Base-by-base conservation (phyloP, 2,113 vertebrate genomes). In the Amphilophus citrinellus region DNA sequence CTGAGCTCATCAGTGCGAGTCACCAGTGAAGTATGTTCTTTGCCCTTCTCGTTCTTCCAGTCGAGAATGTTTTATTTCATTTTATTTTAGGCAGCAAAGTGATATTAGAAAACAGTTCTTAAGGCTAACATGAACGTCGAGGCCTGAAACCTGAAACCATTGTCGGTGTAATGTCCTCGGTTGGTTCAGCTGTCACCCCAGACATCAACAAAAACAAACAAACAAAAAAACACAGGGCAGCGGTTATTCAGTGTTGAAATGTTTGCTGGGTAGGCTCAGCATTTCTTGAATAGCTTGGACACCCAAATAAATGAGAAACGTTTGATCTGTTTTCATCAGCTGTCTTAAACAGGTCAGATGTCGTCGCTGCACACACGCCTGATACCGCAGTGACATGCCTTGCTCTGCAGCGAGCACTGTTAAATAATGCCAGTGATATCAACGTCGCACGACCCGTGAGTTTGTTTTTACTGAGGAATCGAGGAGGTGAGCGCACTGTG, bases 1-100 rank as follows among this genome's bases (percentile, higher is more conserved):
- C 65, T 0, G 15, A 30, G 15, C 24, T 30, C 44, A 71, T 0
- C 2, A 71, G 24, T 53, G 53, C 18, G 32, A 50, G 10, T 53
- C 24, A 71, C 47, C 44, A 20, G 42, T 30, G 24, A 30, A 53
- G 17, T 50, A 27, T 27, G 7, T 20, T 4, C 17, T 50, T 68
- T 30, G 44, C 15, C 13, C 47, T 71, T 24, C 24, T 71, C 22
- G 7, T 50, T 71, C 9, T 71, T 71, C 30, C 42, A 13, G 9
- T 50, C 42, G 9, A 50, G 9, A 3, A 50, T 50, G 42, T 30
- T 71, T 18, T 68, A 44, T 71, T 50, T 71, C 44, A 71, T 71
- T 71, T 50, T 20, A 50, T 71, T 71, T 44, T 15, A 71, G 20
- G 50, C 66, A 30, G 9, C 18, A 50, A 50, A 71, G 11, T 14